Conservation (phyloP, 2,888 invertebrate genomes). For the Hydropsyche betteni region DNA sequence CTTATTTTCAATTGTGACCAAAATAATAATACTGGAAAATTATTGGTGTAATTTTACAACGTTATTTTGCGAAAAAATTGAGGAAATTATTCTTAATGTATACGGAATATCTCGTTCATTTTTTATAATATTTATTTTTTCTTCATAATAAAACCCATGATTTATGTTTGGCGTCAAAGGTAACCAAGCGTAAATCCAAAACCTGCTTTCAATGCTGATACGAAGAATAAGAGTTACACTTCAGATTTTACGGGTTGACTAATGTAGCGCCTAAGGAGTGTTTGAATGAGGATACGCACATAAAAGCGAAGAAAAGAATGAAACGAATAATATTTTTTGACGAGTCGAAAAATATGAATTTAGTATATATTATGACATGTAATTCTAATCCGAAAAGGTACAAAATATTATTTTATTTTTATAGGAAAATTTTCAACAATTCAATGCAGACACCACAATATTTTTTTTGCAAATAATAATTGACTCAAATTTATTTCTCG, state of each 20-base stretch:
- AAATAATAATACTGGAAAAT: too few species aligned
- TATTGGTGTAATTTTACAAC: too few species aligned
- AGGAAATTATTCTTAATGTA: background rate
- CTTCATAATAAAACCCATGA: conserved; percentile 42
- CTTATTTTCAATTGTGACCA: too few species aligned
- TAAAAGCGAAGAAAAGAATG: background rate
- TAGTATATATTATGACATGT: too few species aligned
- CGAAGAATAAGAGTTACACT: conserved; percentile 6
- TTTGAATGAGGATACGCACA: conserved; percentile 7
- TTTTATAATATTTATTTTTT: conserved; percentile 14
- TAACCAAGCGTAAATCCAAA: conserved; percentile 25
- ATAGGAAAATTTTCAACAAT: too few species aligned
- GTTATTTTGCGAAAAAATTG: too few species aligned
- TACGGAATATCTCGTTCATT: background rate
- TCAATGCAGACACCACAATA: too few species aligned
- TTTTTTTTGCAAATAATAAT: too few species aligned
- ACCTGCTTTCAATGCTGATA: conserved; percentile 29
- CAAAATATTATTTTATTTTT: too few species aligned
- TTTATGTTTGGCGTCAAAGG: conserved; percentile 38
- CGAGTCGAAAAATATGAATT: background rate
- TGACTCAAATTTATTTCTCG: too few species aligned
- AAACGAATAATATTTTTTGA: background rate
- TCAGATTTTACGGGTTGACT: conserved; percentile 30
- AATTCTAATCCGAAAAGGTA: too few species aligned
- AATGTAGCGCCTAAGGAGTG: conserved; percentile 20